phyloP scores from a whole-genome alignment of 2,888 invertebrate genomes.

The Ctenicera cuprea region DNA sequence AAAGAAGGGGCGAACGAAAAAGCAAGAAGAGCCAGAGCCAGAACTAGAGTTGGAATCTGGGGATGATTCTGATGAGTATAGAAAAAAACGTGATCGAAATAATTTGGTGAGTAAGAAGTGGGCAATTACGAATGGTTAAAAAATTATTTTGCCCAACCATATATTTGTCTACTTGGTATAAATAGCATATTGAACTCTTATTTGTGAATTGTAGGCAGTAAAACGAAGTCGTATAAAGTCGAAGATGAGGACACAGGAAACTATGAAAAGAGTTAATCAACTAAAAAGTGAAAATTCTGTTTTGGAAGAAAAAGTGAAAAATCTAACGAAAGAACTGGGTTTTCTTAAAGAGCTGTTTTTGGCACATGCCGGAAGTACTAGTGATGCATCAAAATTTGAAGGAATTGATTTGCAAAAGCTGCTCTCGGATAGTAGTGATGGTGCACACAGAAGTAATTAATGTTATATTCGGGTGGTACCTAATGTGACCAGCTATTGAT shows the following conservation, averaged over 20 bases:
- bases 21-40: conserved; percentile 74
- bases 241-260: conserved; percentile 85
- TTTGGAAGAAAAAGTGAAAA: conserved; percentile 87
- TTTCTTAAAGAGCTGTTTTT: conserved; percentile 88
- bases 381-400: conserved; percentile 74
- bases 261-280: conserved; percentile 83
- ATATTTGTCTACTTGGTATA: too few relatives aligned
- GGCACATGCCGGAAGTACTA: conserved; percentile 83
- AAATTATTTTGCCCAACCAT: too few relatives aligned
- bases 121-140: too few relatives aligned
- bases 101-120: conserved; percentile 77
- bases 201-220: conserved; percentile 78
- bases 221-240: conserved; percentile 88
- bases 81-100: conserved; percentile 84
- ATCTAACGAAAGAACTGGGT: conserved; percentile 86
- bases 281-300: conserved; percentile 87
- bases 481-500: neutral
- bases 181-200: too few relatives aligned
- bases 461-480: neutral
- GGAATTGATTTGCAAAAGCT: conserved; percentile 77
- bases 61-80: conserved; percentile 81
- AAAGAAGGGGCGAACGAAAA: conserved; percentile 65
- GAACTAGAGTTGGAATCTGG: too few relatives aligned
- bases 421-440: conserved; percentile 72
- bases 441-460: conserved; percentile 20